Percentiles rank a stretch among this genome's conserved stretches.
Evolutionary conservation across 2,797 vertebrate genomes (phyloP).

Genomic region (Odontamblyopus rebecca): DNA sequence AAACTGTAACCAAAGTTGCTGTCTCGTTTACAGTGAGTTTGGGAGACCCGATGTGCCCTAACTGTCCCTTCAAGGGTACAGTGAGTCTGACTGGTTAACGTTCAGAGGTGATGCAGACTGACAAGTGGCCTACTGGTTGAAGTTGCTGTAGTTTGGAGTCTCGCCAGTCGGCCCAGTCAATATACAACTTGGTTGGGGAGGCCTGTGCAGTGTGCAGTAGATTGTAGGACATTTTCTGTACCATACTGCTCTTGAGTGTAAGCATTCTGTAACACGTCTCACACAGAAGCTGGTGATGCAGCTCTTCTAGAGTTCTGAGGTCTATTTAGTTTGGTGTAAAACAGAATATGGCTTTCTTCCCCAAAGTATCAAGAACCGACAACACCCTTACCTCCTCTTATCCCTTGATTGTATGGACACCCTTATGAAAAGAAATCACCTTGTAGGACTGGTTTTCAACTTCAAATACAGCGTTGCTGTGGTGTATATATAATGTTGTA

Average conservation of each 20-base stretch:
- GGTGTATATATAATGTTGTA: conserved; percentile 98
- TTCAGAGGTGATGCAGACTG: conserved; percentile 87
- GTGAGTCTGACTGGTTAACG: conserved; percentile 75
- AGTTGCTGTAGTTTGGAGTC: conserved; percentile 84
- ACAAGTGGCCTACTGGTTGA: conserved; percentile 86
- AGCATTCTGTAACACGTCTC: conserved; percentile 99
- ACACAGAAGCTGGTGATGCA: conserved; percentile 85
- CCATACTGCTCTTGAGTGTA: conserved; percentile 98
- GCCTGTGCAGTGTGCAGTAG: conserved; percentile 99
- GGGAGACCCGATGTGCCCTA: conserved; percentile 85
- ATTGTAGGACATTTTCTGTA: conserved; percentile 97
- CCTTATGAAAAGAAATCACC: conserved; percentile 93
- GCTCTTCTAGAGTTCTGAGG: conserved; percentile 93
- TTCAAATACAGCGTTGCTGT: conserved; percentile 95
- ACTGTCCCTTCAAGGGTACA: conserved; percentile 72
- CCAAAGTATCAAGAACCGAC: conserved; percentile 99
- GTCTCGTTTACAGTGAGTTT: conserved; percentile 99
- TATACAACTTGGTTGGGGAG: conserved; percentile 88
- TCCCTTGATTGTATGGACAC: conserved; percentile 99
- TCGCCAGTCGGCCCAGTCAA: conserved; percentile 90
- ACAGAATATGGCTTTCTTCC: conserved; percentile 95
- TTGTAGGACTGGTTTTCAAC: conserved; percentile 98
- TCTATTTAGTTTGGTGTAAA: conserved; percentile 98
- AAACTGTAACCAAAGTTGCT: conserved; percentile 99
- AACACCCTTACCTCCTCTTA: conserved; percentile 98